Evolutionary conservation across 2,888 invertebrate species (phyloP), one percentile per base, ranked within the genome.

Genomic region (Corbicula japonica): DNA sequence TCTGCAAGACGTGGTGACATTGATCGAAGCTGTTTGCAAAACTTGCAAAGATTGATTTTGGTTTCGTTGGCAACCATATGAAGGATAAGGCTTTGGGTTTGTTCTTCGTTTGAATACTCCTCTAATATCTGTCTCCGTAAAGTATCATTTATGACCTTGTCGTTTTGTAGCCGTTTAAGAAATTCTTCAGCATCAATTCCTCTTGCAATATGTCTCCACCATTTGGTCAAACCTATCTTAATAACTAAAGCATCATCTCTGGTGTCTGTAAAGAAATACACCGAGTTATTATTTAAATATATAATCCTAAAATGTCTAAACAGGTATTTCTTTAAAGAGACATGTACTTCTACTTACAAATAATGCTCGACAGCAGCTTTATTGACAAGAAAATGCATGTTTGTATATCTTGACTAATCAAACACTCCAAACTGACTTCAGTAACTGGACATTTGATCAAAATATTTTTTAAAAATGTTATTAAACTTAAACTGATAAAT

Each of bases 181-280:
- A 63, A 63, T 12, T 23, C 6, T 4, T 35, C 48, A n/a, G 50
- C 63, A 15, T 63, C 26, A 21, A 63, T n/a, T 23, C 63, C 63
- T 21, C 63, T 18, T 8, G 63, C 44, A 0, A 63, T 12, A 15
- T 63, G 50, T 23, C 34, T 30, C 23, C 28, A 23, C 63, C 63
- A 63, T 28, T 63, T 63, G 21, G 48, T 63, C 18, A 63, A 21
- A 6, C 63, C 63, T 26, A 63, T 63, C 32, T 50, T 63, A 12
- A 63, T 63, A 46, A 48, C 32, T 26, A 50, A 10, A 4, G 63
- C n/a, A n/a, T n/a, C n/a, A n/a, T n/a, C n/a, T n/a, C n/a, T n/a
- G n/a, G n/a, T n/a, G n/a, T n/a, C n/a, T n/a, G n/a, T n/a, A n/a
- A n/a, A n/a, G n/a, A n/a, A n/a, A n/a, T n/a, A n/a, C n/a, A n/a